phyloP scores from a whole-genome alignment of 2,888 invertebrate species.

The Ochropleura plecta region DNA sequence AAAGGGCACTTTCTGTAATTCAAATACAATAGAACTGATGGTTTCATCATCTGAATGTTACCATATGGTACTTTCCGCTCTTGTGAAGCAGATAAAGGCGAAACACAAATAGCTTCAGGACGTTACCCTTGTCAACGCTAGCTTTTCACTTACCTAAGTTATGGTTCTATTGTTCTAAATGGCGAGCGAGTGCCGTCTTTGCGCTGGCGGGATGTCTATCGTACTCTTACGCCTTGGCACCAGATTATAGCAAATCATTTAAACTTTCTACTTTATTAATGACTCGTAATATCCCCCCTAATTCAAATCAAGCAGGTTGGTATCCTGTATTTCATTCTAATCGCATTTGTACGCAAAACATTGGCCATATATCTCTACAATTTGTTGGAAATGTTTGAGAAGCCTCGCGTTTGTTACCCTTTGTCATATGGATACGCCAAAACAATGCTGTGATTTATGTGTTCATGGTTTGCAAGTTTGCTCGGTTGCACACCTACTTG shows the following conservation, averaged over 20 bases:
- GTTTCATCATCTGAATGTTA: conserved; percentile 52
- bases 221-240: conserved; percentile 57
- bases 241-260: conserved; percentile 61
- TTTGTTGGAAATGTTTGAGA: conserved; percentile 66
- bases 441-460: conserved; percentile 82
- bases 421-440: conserved; percentile 76
- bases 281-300: conserved; percentile 37
- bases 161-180: conserved; percentile 81
- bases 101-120: conserved; percentile 80
- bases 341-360: conserved; percentile 57
- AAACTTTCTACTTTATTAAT: conserved; percentile 63
- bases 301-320: conserved; percentile 30
- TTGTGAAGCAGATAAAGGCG: conserved; percentile 68
- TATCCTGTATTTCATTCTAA: conserved; percentile 62
- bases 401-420: conserved; percentile 70
- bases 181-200: conserved; percentile 67
- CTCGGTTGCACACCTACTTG: conserved; percentile 57
- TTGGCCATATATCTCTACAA: conserved; percentile 51
- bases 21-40: conserved; percentile 47
- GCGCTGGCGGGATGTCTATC: conserved; percentile 58
- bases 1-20: conserved; percentile 32
- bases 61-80: conserved; percentile 63
- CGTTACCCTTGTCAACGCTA: conserved; percentile 84
- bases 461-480: conserved; percentile 72
- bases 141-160: conserved; percentile 84